Base-by-base conservation (phyloP, 2,797 vertebrate species). In the Corythornis leucogaster region DNA sequence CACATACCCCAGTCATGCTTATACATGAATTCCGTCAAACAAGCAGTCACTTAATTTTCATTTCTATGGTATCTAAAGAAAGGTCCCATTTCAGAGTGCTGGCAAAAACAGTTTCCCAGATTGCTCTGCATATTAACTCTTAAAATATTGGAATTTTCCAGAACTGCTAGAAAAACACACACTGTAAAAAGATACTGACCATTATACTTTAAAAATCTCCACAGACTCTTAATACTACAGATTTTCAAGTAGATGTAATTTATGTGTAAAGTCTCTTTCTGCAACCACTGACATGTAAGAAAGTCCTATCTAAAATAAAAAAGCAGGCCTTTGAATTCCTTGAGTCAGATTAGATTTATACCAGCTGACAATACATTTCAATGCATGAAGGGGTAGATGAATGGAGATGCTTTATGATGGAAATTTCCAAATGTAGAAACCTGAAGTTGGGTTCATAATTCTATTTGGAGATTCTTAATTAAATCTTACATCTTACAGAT, bases 341-440 rank as follows among this genome's bases (percentile, higher is more conserved):
- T 14, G 70, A 57, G 45, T 43, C 50, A 74, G 70, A 86, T 46
- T 16, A 81, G 64, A 61, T 91, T 86, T 51, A 54, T 38, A 53
- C 33, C 53, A 69, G 25, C 45, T 64, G 73, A 90, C 45, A 55
- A n/a, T 54, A 45, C 10, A 33, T 63, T 87, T 53, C 50, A 66
- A 35, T 33, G 48, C 50, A 42, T 7, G 30, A 15, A 81, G 43
- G 58, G 22, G 54, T 0, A 79, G 64, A 84, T 17, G 33, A 84
- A 88, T 30, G 15, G 54, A 79, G 42, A 62, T 8, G 31, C 62
- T 55, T 92, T 67, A 69, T 57, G 86, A 91, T 8, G 26, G 67
- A 85, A 87, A 87, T 77, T 94, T 93, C 80, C 67, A 54, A 73
- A 86, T 20, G 45, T 3, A 76, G 66, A 51, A 89, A 82, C 38